Conservation (phyloP, 1,140 invertebrate genomes). For the Paralvinella palmiformis region DNA sequence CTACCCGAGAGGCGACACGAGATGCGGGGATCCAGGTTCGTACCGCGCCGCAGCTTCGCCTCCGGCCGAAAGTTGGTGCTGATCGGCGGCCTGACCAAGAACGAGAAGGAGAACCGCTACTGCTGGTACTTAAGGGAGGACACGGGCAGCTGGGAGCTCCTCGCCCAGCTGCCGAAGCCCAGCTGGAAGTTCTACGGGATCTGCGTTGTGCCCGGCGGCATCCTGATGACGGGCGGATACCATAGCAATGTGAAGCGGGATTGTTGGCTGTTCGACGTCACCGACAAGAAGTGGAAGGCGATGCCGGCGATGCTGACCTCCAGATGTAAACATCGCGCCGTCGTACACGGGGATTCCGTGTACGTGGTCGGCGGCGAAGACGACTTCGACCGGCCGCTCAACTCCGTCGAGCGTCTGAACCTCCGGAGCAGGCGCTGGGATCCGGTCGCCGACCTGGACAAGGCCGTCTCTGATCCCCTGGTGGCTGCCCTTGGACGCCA, state of each 20-base stretch:
- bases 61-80: not conserved
- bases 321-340: not conserved
- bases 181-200: not conserved
- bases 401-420: not conserved
- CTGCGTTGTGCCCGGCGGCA: not conserved
- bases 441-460: not conserved
- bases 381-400: not conserved
- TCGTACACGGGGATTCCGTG: not conserved
- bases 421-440: not conserved
- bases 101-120: not conserved
- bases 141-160: not conserved
- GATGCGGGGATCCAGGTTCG: not conserved
- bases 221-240: not conserved
- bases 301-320: not conserved
- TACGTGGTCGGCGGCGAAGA: conserved; percentile 3
- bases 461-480: not conserved
- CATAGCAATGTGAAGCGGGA: not conserved
- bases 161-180: not conserved
- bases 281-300: conserved; percentile 3
- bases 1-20: not conserved
- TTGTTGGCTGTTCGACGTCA: not conserved
- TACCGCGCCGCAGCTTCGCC: not conserved
- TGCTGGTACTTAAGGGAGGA: conserved; percentile 9
- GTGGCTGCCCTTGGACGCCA: not conserved
- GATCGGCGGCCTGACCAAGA: not conserved